Base-by-base conservation (phyloP, 2,113 vertebrate genomes). In the Gopherus evgoodei region DNA sequence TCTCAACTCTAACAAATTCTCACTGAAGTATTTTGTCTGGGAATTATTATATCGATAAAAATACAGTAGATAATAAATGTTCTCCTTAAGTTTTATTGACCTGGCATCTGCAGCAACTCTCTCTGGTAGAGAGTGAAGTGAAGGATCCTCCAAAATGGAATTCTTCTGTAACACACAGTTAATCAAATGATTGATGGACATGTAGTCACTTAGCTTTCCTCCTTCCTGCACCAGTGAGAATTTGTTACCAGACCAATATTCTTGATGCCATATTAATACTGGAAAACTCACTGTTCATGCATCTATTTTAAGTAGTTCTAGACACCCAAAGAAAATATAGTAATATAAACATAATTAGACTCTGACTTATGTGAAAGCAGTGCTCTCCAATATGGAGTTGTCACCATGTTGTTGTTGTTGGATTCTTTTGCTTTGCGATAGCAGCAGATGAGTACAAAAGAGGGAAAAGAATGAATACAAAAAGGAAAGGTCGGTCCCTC, bases 121-220 rank as follows among this genome's bases (percentile, higher is more conserved):
- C 42, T 29, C 19, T 44, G 75, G 25, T 47, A 78, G 24, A 76
- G 11, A 47, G 3, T 44, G 42, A 42, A 29, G 62, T 84, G 14
- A 80, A 6, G 1, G 6, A 50, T 38, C 5, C 13, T 81, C 21
- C 19, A 86, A 75, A 83, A 1, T 47, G 38, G 54, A 57, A 29
- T 83, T 57, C 38, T 44, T 52, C 16, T 57, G 81, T 82, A 56
- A 56, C 42, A 49, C 52, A 29, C 0, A 0, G 0, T n/a, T 84
- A 80, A 69, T 80, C 27, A 59, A 82, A 81, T 59, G 84, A 56
- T 17, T 62, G 29, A 91, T 4, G 5, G 35, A 52, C 91, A 81
- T 25, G 2, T 27, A 38, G 24, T 69, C 31, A 53, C 5, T 92
- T 82, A 47, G 16, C 1, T 22, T 0, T 54, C 1, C 0, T 79